Conservation (phyloP, 2,113 vertebrate genomes). For the Phainopepla nitens region DNA sequence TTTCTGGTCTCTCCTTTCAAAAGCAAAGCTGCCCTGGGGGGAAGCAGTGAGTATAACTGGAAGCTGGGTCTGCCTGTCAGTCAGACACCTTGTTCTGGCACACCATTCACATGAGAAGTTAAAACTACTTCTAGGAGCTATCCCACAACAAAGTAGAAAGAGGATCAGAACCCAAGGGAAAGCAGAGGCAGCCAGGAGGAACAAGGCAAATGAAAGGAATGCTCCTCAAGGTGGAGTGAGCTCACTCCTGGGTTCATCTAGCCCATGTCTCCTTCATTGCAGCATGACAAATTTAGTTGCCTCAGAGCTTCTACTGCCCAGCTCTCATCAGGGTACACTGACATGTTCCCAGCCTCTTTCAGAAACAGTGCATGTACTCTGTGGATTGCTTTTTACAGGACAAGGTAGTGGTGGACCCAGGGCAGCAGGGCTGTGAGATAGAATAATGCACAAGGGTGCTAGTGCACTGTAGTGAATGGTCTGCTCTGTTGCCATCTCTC, state of each 20-base stretch:
- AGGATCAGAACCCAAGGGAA: not conserved
- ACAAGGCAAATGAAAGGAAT: not conserved
- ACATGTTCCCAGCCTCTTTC: not conserved
- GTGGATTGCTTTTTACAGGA: not conserved
- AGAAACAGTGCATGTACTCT: not conserved
- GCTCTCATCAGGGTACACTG: not conserved
- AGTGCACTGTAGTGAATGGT: not conserved
- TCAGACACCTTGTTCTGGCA: not conserved
- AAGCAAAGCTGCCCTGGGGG: not conserved
- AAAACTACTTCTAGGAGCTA: not conserved
- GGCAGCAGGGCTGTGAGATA: not conserved
- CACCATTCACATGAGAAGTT: not conserved
- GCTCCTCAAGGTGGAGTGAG: not conserved
- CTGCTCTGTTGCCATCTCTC: not conserved
- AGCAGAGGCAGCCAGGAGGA: not conserved
- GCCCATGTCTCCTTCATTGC: not conserved
- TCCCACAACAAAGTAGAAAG: not conserved
- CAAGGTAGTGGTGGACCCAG: not conserved
- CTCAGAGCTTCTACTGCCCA: not conserved
- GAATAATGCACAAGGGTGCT: not conserved
- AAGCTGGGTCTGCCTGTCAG: not conserved
- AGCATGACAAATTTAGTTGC: not conserved
- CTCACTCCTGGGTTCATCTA: not conserved
- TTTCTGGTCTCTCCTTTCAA: not conserved
- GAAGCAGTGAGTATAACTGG: not conserved